phyloP scores from a whole-genome alignment of 2,797 vertebrate genomes.

The Glossophaga mutica region DNA sequence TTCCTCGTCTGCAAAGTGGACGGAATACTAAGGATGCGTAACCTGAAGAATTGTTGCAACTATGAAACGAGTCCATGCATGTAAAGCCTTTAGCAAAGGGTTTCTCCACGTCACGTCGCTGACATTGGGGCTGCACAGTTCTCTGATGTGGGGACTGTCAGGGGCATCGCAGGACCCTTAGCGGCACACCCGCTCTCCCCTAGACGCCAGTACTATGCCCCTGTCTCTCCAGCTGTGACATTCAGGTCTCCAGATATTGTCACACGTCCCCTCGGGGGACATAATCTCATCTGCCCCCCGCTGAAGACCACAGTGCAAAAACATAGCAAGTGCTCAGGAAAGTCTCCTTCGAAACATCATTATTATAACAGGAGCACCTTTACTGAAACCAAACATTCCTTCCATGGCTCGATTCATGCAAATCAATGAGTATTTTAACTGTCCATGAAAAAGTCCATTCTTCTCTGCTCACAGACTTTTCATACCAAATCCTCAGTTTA shows the following conservation, averaged over 20 bases:
- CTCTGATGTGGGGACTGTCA: rapidly evolving
- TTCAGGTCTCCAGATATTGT: not conserved
- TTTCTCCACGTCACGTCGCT: rapidly evolving
- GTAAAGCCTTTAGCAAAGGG: not conserved
- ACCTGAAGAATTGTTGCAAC: not conserved
- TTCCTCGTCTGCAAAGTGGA: not conserved
- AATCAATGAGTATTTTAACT: not conserved
- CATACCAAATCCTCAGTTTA: not conserved
- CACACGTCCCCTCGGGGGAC: not conserved
- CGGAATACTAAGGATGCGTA: too few species aligned
- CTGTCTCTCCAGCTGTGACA: not conserved
- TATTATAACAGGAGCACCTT: not conserved
- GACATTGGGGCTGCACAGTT: not conserved
- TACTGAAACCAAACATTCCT: not conserved
- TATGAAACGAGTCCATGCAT: too few species aligned
- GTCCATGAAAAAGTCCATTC: not conserved
- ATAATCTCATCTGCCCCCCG: not conserved
- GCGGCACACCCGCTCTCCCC: too few species aligned
- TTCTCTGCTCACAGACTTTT: not conserved
- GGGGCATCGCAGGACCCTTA: rapidly evolving
- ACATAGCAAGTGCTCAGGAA: not conserved
- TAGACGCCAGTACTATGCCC: rapidly evolving
- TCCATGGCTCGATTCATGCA: not conserved
- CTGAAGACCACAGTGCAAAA: not conserved
- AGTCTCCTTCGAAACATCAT: not conserved